Conservation (phyloP, 2,888 invertebrate species). For the Andrena flavipes region DNA sequence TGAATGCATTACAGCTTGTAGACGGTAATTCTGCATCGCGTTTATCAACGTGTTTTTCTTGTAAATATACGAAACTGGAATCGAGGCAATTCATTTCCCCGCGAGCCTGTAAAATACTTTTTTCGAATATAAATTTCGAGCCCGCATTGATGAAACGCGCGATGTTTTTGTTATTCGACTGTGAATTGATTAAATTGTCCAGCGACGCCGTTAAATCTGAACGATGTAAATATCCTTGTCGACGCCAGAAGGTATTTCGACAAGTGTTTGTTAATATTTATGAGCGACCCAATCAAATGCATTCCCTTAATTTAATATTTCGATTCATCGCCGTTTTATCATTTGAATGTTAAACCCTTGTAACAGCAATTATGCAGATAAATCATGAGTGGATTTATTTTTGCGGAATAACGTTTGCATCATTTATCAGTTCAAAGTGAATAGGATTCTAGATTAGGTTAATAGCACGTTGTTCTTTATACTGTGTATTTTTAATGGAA, state of each 20-base stretch:
- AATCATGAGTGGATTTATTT: background rate
- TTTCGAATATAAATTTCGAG: background rate
- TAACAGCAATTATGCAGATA: background rate
- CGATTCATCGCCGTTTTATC: background rate
- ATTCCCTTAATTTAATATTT: background rate
- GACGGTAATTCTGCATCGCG: constrained; percentile 6
- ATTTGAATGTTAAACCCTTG: background rate
- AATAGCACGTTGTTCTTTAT: no score
- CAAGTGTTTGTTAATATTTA: constrained; percentile 1
- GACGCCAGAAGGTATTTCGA: background rate
- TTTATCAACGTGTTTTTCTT: constrained; percentile 1
- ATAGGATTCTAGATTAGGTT: no score
- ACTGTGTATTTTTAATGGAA: no score
- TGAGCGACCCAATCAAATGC: background rate
- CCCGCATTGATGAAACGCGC: background rate
- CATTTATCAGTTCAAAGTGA: no score
- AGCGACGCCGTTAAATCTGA: background rate
- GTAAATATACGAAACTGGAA: background rate
- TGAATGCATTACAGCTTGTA: background rate
- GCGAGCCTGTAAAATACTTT: background rate
- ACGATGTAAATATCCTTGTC: background rate
- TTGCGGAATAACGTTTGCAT: no score
- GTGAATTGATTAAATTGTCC: background rate
- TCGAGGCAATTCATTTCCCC: constrained; percentile 6
- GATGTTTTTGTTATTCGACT: constrained; percentile 1